Conservation (phyloP, 2,797 vertebrate species). For the Coregonus suidteri region DNA sequence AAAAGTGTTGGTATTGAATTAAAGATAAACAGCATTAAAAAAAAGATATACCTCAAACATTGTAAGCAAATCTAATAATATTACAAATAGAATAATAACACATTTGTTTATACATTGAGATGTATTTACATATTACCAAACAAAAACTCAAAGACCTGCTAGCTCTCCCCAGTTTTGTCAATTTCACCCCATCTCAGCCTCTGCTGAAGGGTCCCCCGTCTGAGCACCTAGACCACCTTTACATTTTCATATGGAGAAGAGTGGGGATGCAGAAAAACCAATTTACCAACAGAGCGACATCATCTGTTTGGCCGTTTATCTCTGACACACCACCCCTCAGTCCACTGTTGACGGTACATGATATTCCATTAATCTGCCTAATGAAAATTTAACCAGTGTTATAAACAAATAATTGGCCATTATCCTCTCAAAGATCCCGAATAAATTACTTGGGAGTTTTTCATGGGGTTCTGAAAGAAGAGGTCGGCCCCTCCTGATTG, state of each 20-base stretch:
- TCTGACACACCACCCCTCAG: constrained; percentile 99
- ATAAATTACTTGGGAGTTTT: constrained; percentile 99
- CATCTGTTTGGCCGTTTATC: constrained; percentile 99
- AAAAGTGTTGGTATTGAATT: background rate
- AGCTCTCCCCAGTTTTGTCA: constrained; percentile 34
- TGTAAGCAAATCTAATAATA: constrained; percentile 62
- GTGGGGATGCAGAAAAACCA: constrained; percentile 86
- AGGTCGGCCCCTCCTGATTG: constrained; percentile 84
- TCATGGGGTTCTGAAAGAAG: constrained; percentile 77
- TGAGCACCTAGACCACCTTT: constrained; percentile 87
- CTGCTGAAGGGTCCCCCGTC: constrained; percentile 42
- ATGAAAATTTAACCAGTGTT: constrained; percentile 99
- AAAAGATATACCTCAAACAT: constrained; percentile 54
- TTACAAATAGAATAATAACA: constrained; percentile 21
- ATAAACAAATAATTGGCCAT: constrained; percentile 99
- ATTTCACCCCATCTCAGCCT: constrained; percentile 43
- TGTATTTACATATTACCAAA: background rate
- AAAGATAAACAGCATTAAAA: constrained; percentile 35
- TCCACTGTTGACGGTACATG: constrained; percentile 99
- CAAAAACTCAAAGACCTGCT: constrained; percentile 12
- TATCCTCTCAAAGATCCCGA: constrained; percentile 99
- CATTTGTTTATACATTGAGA: background rate
- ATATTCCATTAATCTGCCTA: constrained; percentile 99
- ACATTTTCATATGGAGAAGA: constrained; percentile 92
- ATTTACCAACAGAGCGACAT: constrained; percentile 98